A percentile compares a stretch with the other conserved stretches of the same genome.
These are phyloP conservation scores for Hephaestus fuliginosus DNA, from an alignment of 2,797 vertebrate genomes.

Conservation along the genomic window DNA sequence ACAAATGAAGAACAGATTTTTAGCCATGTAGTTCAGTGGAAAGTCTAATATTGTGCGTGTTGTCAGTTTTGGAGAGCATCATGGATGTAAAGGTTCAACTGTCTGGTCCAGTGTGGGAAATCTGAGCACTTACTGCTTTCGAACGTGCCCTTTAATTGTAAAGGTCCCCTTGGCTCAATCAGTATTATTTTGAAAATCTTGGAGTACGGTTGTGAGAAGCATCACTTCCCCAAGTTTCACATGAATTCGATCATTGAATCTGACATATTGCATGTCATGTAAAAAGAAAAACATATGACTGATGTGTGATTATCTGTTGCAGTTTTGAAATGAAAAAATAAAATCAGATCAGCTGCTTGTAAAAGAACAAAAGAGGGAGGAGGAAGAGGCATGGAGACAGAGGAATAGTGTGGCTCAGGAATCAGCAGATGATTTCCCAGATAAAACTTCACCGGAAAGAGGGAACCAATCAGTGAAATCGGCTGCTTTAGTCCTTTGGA, in stretches of 20 bases:
- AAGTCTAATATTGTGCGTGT: not conserved
- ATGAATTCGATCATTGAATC: conserved; percentile 19
- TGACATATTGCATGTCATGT: conserved; percentile 13
- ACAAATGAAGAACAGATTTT: not conserved
- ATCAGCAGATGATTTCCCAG: not conserved
- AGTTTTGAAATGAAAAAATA: conserved; percentile 5
- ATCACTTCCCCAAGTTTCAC: conserved; percentile 18
- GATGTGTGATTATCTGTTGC: not conserved
- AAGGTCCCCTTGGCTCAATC: conserved; percentile 44
- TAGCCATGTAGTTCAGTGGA: not conserved
- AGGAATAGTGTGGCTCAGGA: conserved; percentile 4
- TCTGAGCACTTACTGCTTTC: conserved; percentile 8
- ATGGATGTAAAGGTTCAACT: conserved; percentile 12
- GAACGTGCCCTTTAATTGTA: conserved; percentile 9
- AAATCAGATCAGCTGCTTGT: conserved; percentile 23
- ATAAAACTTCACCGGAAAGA: conserved; percentile 5
- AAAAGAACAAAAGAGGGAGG: not conserved
- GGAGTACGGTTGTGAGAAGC: conserved; percentile 28
- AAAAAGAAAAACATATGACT: not conserved
- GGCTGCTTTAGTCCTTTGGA: not conserved
- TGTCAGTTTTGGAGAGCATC: not conserved
- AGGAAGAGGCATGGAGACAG: not conserved
- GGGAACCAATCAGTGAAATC: not conserved
- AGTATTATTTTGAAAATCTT: conserved; percentile 32
- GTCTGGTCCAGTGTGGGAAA: conserved; percentile 16